Percentiles rank a stretch among this genome's conserved stretches.
phyloP scores from a whole-genome alignment of 2,113 vertebrate genomes.

The Ovis canadensis region DNA sequence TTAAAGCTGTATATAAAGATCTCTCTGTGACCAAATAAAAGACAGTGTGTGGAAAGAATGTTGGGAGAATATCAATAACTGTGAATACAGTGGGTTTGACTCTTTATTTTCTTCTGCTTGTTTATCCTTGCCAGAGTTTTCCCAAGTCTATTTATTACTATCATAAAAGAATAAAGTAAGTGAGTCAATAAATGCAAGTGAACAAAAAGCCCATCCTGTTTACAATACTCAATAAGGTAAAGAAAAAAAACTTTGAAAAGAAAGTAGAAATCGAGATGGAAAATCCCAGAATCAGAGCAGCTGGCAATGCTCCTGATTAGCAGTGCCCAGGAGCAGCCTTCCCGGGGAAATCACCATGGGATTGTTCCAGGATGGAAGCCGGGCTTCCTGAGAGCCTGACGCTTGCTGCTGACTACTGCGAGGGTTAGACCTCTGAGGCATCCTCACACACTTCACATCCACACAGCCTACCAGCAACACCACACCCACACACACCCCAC shows the following conservation, averaged over 20 bases:
- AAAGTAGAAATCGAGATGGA: background rate
- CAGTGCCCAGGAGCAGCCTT: background rate
- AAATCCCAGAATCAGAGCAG: background rate
- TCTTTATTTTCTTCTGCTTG: background rate
- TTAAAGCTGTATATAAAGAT: background rate
- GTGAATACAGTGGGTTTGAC: background rate
- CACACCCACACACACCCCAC: background rate
- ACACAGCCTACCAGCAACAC: background rate
- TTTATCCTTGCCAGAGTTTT: background rate
- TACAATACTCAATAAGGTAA: background rate
- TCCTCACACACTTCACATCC: background rate
- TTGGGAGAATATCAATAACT: background rate
- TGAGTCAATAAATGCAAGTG: conserved; percentile 26
- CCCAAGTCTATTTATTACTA: background rate
- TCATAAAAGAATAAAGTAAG: background rate
- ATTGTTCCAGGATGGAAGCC: background rate
- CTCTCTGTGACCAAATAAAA: background rate
- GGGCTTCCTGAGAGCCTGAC: background rate
- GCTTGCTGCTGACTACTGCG: background rate
- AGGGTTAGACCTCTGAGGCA: background rate
- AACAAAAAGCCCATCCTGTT: conserved; percentile 20
- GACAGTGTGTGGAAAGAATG: background rate
- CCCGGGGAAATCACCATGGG: background rate
- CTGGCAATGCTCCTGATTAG: background rate
- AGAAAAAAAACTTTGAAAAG: background rate